Conservation (phyloP, 2,113 vertebrate species). For the Paramormyrops kingsleyae region DNA sequence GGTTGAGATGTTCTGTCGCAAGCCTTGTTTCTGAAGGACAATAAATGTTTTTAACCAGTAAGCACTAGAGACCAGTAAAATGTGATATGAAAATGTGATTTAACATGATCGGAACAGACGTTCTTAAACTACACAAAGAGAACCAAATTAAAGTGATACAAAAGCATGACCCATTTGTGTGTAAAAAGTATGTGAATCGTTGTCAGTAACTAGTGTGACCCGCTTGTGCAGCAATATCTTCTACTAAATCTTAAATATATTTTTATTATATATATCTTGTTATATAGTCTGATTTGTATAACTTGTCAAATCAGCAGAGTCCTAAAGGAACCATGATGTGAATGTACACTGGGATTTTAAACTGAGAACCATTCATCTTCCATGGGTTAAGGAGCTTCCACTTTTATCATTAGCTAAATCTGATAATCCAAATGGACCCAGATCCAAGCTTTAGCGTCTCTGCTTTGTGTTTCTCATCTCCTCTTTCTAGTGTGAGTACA, state of each 20-base stretch:
- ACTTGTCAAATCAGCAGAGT: not conserved
- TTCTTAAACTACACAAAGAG: not conserved
- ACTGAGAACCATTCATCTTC: too few species aligned
- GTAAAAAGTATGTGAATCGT: not conserved
- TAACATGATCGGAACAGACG: not conserved
- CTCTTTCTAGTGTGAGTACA: not conserved
- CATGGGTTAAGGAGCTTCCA: too few species aligned
- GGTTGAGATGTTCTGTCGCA: not conserved
- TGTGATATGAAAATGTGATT: not conserved
- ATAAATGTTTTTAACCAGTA: not conserved
- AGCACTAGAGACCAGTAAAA: not conserved
- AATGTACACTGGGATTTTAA: not conserved
- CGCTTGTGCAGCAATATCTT: not conserved
- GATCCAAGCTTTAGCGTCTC: too few species aligned
- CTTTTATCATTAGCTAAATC: too few species aligned
- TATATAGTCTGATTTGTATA: not conserved
- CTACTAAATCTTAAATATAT: not conserved
- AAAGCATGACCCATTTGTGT: not conserved
- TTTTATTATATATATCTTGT: not conserved
- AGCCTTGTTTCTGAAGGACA: not conserved
- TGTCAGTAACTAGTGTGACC: not conserved
- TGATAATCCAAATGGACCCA: too few species aligned
- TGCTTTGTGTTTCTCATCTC: not conserved
- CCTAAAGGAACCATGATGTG: not conserved
- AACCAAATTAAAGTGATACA: not conserved